Evolutionary conservation across 2,113 vertebrate genomes (phyloP).

Genomic region (Albula goreensis): DNA sequence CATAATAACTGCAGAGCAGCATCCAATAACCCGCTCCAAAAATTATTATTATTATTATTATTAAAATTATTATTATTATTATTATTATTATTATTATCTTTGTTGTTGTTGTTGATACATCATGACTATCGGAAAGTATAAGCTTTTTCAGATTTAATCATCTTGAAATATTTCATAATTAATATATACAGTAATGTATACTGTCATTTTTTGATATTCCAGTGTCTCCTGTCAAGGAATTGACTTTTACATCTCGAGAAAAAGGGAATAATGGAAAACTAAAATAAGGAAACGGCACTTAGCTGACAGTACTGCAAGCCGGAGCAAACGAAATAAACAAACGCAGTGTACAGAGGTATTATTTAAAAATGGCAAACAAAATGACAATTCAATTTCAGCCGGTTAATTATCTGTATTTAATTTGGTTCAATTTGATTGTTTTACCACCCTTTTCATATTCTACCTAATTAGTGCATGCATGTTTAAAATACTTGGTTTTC

Average conservation of each 20-base stretch:
- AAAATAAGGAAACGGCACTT: background rate
- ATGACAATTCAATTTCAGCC: too few species aligned
- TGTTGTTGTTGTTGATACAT: too few species aligned
- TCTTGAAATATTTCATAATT: background rate
- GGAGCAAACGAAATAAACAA: background rate
- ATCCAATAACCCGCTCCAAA: background rate
- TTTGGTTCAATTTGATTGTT: background rate
- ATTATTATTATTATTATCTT: background rate
- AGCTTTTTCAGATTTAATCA: background rate
- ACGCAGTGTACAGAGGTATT: too few species aligned
- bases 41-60: conserved; percentile 14
- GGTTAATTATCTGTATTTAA: background rate
- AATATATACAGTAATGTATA: background rate
- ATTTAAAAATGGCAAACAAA: too few species aligned
- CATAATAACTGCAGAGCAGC: background rate
- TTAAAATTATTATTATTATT: background rate
- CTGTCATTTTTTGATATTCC: background rate
- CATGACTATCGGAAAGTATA: background rate
- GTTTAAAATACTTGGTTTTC: background rate
- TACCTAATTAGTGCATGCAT: too few species aligned
- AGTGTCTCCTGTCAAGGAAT: background rate
- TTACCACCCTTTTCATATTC: background rate
- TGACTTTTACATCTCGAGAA: background rate
- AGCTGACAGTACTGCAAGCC: background rate
- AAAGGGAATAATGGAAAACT: too few species aligned